Evolutionary conservation across 2,113 vertebrate genomes (phyloP).

Genomic region (Oplegnathus fasciatus): DNA sequence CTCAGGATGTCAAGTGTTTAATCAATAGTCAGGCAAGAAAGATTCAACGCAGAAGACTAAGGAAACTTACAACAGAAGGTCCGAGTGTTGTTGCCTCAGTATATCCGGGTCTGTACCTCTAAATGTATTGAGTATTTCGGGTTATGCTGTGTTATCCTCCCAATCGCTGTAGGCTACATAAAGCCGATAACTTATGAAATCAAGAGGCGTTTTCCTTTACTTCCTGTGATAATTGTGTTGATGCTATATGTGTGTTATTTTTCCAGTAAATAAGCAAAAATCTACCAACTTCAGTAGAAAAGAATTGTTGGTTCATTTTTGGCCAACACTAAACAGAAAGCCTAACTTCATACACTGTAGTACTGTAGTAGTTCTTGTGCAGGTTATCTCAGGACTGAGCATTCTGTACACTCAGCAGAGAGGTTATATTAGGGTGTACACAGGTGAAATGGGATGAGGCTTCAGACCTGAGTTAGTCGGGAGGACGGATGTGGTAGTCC

Average conservation of each 20-base stretch:
- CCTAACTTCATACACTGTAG: not conserved
- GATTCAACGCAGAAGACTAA: not conserved
- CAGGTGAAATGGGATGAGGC: not conserved
- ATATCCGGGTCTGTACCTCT: not conserved
- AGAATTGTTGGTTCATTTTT: too few relatives aligned
- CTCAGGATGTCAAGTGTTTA: not conserved
- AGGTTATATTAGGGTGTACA: not conserved
- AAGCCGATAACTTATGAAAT: not conserved
- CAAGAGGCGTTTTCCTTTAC: not conserved
- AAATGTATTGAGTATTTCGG: not conserved
- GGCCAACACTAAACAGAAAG: too few relatives aligned
- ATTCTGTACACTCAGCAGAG: not conserved
- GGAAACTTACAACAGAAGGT: not conserved
- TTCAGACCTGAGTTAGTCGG: not conserved
- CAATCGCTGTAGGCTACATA: not conserved
- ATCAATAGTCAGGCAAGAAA: not conserved
- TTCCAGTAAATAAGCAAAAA: too few relatives aligned
- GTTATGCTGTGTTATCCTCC: not conserved
- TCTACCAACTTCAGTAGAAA: too few relatives aligned
- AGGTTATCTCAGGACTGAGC: not conserved
- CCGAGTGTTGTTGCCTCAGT: not conserved
- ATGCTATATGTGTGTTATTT: not conserved
- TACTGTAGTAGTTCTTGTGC: not conserved
- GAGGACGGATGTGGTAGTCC: too few relatives aligned
- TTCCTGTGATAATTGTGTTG: not conserved